A percentile compares a stretch with the other conserved stretches of the same genome.
These are phyloP conservation scores for Coregonus clupeaformis DNA, from an alignment of 2,113 vertebrate genomes.

Conservation along the genomic window DNA sequence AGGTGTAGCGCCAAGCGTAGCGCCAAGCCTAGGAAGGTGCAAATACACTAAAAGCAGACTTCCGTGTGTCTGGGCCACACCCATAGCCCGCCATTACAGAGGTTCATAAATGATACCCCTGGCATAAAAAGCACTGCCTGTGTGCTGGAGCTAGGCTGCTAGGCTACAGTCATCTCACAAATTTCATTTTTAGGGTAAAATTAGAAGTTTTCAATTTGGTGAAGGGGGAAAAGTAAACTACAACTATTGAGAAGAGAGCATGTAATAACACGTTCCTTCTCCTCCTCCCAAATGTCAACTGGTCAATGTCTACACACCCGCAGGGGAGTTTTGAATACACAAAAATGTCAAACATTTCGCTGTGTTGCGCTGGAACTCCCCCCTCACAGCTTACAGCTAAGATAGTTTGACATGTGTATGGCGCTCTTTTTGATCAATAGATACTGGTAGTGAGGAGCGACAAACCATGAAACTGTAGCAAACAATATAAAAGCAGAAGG, in stretches of 20 bases:
- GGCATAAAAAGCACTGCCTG: constrained; percentile 43
- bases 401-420: background rate
- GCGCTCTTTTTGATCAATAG: background rate
- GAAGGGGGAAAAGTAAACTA: background rate
- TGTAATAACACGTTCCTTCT: constrained; percentile 45
- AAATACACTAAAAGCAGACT: constrained; percentile 45
- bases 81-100: constrained; percentile 72
- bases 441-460: too few relatives aligned
- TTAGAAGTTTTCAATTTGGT: background rate
- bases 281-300: background rate
- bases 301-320: background rate
- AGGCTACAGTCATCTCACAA: constrained; percentile 12
- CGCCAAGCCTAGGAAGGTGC: constrained; percentile 27
- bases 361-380: background rate
- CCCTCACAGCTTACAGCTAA: too few relatives aligned
- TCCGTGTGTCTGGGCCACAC: constrained; percentile 72
- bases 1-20: constrained; percentile 49
- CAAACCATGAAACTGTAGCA: too few relatives aligned
- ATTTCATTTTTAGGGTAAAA: background rate
- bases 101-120: constrained; percentile 70
- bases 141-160: constrained; percentile 14
- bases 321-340: too few relatives aligned
- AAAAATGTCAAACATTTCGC: background rate
- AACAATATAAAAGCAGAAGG: too few relatives aligned
- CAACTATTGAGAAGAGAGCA: constrained; percentile 9